Evolutionary conservation across 1,140 invertebrate species (phyloP).

Genomic region (Diprion similis): DNA sequence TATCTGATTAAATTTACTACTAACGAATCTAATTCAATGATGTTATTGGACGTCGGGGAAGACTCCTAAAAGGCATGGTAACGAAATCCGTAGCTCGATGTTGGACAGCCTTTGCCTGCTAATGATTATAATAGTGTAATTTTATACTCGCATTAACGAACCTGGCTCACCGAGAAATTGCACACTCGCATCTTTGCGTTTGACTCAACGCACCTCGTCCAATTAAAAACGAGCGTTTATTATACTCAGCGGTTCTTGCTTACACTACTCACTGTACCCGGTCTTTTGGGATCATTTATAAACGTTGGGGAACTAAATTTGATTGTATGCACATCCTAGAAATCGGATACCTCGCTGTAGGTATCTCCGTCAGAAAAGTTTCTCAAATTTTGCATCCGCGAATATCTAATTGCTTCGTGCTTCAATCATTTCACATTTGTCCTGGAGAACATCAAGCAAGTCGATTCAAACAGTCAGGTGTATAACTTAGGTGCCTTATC

Average conservation of each 20-base stretch:
- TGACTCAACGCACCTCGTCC: neutral
- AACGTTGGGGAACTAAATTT: no score
- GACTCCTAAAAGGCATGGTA: neutral
- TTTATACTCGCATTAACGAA: slow-evolving; percentile 10
- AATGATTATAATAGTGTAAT: slow-evolving; percentile 10
- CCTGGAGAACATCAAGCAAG: no score
- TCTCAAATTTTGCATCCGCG: no score
- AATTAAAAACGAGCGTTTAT: slow-evolving; percentile 5
- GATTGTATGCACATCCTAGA: no score
- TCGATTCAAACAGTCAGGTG: no score
- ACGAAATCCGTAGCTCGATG: neutral
- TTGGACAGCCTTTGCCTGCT: neutral
- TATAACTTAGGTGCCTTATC: no score
- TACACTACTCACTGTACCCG: no score
- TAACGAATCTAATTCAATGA: neutral
- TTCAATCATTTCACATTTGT: no score
- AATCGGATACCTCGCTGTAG: no score
- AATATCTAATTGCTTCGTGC: no score
- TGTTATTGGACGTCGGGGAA: neutral
- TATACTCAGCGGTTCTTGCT: neutral
- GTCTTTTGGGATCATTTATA: no score
- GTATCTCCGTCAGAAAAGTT: no score
- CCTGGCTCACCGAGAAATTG: neutral
- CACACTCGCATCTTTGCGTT: neutral
- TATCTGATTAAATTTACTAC: neutral